Evolutionary conservation across 1,140 invertebrate species (phyloP).

Genomic region (Pseudoatta argentina): DNA sequence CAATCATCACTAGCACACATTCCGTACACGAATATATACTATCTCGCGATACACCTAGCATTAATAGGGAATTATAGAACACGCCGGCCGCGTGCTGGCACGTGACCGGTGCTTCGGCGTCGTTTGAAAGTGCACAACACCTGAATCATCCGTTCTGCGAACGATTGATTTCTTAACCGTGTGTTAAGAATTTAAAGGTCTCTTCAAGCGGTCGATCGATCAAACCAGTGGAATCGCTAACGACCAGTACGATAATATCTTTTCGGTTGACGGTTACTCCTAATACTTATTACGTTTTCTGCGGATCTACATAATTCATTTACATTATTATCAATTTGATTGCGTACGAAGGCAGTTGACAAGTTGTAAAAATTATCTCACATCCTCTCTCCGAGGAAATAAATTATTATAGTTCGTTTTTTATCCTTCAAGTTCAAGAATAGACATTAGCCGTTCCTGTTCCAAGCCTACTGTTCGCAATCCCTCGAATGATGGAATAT

Average conservation of each 20-base stretch:
- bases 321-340: slow-evolving; percentile 1
- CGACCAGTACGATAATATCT: neutral
- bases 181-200: slow-evolving; percentile 10
- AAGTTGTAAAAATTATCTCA: neutral
- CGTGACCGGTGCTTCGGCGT: slow-evolving; percentile 17
- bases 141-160: slow-evolving; percentile 23
- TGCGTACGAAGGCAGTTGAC: neutral
- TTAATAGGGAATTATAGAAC: slow-evolving; percentile 19
- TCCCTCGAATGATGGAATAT: neutral
- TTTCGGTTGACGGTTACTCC: slow-evolving; percentile 6
- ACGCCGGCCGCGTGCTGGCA: neutral
- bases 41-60: neutral
- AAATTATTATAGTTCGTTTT: neutral
- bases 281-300: neutral
- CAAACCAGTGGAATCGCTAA: slow-evolving; percentile 24
- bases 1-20: neutral
- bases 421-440: neutral
- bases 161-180: slow-evolving; percentile 47
- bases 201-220: slow-evolving; percentile 18
- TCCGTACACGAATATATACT: slow-evolving; percentile 26
- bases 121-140: slow-evolving; percentile 40
- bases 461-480: neutral
- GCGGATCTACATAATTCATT: neutral
- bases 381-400: neutral
- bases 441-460: neutral